A percentile compares a stretch with the other conserved stretches of the same genome.
phyloP scores from a whole-genome alignment of 2,888 invertebrate genomes.

The Furcula furcula region DNA sequence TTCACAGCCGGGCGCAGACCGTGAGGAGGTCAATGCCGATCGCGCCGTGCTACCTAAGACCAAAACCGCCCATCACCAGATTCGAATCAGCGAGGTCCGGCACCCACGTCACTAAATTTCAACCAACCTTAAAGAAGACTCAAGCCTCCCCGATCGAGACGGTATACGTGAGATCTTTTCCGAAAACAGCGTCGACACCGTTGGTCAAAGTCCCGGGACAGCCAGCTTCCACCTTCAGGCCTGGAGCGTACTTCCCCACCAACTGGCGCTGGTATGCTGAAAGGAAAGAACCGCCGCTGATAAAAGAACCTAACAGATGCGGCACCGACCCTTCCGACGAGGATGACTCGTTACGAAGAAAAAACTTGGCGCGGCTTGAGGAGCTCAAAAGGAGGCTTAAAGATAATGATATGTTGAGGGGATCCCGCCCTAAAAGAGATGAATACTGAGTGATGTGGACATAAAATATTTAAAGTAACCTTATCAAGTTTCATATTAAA shows the following conservation, averaged over 20 bases:
- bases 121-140: no score
- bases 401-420: background rate
- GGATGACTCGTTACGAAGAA: conserved; percentile 3
- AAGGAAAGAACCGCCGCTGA: conserved; percentile 1
- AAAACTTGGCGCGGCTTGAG: background rate
- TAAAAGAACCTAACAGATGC: background rate
- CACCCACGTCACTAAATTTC: no score
- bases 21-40: no score
- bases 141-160: background rate
- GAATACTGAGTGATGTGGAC: no score
- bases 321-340: conserved; percentile 4
- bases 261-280: conserved; percentile 18
- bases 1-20: background rate
- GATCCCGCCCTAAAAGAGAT: background rate
- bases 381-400: conserved; percentile 3
- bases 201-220: background rate
- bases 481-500: no score
- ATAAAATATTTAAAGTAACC: no score
- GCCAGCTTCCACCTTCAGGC: background rate
- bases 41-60: no score
- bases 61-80: background rate
- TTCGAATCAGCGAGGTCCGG: background rate
- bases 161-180: background rate
- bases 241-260: conserved; percentile 2
- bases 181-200: background rate